A percentile compares a stretch with the other conserved stretches of the same genome.
Conservation (phyloP, 2,888 invertebrate genomes). For the Cephus runcator region DNA sequence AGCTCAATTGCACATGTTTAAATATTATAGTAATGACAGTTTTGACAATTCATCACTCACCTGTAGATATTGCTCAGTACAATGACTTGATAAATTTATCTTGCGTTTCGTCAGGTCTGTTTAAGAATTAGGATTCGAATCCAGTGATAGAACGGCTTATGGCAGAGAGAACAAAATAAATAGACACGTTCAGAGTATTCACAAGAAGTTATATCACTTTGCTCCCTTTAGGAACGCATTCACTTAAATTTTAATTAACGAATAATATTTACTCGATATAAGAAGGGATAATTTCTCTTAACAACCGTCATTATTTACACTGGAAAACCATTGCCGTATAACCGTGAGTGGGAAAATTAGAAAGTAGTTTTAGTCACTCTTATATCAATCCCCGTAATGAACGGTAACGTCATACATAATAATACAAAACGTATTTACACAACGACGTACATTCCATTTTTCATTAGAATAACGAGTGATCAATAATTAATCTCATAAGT, state of each 20-base stretch:
- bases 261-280: background rate
- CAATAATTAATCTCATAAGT: background rate
- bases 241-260: background rate
- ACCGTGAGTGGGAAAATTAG: background rate
- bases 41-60: background rate
- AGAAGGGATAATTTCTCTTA: background rate
- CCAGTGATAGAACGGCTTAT: background rate
- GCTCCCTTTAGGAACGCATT: background rate
- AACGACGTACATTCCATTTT: background rate
- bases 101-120: background rate
- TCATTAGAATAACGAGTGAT: background rate
- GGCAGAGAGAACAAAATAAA: background rate
- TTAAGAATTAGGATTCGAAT: background rate
- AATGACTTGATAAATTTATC: background rate
- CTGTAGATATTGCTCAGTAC: background rate
- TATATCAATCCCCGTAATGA: background rate
- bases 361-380: background rate
- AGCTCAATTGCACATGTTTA: slow-evolving; percentile 38
- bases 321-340: background rate
- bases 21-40: background rate
- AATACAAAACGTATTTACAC: background rate
- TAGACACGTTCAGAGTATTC: background rate
- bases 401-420: background rate
- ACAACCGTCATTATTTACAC: background rate
- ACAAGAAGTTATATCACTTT: background rate